These are phyloP conservation scores for Parelbella ahira DNA, from an alignment of 2,888 invertebrate genomes.

Conservation along the genomic window DNA sequence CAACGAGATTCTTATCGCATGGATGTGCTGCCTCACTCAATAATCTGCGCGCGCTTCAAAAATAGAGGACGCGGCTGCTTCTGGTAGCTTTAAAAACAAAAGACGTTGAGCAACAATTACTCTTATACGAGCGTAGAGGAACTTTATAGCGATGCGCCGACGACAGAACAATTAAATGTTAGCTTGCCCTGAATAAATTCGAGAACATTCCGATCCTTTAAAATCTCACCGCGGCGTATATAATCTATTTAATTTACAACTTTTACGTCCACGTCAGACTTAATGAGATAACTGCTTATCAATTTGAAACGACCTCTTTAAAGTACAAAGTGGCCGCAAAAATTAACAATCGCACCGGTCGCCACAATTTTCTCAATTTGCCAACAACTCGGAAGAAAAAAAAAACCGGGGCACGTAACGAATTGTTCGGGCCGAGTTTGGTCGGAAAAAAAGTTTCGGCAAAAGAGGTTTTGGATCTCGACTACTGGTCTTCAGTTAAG, in stretches of 20 bases:
- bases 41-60: slow-evolving; percentile 47
- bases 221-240: slow-evolving; percentile 30
- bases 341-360: slow-evolving; percentile 43
- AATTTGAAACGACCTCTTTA: slow-evolving; percentile 43
- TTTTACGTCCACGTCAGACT: slow-evolving; percentile 39
- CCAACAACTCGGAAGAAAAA: slow-evolving; percentile 46
- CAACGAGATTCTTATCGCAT: slow-evolving; percentile 61
- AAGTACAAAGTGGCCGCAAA: slow-evolving; percentile 46
- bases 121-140: slow-evolving; percentile 14
- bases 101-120: slow-evolving; percentile 17
- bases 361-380: slow-evolving; percentile 63
- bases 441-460: slow-evolving; percentile 39
- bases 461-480: slow-evolving; percentile 42
- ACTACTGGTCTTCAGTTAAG: slow-evolving; percentile 69
- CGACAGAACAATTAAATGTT: slow-evolving; percentile 26
- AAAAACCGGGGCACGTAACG: slow-evolving; percentile 43
- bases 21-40: slow-evolving; percentile 43
- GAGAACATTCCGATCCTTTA: slow-evolving; percentile 12
- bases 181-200: slow-evolving; percentile 15
- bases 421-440: slow-evolving; percentile 58
- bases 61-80: slow-evolving; percentile 24
- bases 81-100: slow-evolving; percentile 27
- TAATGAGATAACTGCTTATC: slow-evolving; percentile 52
- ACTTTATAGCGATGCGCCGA: slow-evolving; percentile 15
- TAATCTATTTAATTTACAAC: slow-evolving; percentile 54